phyloP scores from a whole-genome alignment of 2,113 vertebrate genomes.

The Lamprotornis superbus region DNA sequence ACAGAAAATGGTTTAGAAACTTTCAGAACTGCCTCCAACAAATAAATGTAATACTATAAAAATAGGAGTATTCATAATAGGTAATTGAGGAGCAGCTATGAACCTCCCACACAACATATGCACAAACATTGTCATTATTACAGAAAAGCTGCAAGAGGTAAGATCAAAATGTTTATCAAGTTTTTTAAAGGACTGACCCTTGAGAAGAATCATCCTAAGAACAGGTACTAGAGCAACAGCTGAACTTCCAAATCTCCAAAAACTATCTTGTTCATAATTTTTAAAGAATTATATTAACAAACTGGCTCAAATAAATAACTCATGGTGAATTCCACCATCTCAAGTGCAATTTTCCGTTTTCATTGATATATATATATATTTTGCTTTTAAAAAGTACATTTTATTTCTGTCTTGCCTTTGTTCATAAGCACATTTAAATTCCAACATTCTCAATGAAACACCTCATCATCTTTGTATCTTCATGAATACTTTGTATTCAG shows the following conservation, averaged over 20 bases:
- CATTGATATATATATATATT: neutral
- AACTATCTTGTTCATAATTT: neutral
- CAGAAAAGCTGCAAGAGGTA: neutral
- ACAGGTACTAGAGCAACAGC: neutral
- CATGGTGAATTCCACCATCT: neutral
- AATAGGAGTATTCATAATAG: neutral
- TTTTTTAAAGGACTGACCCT: neutral
- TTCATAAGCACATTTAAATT: neutral
- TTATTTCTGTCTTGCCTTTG: neutral
- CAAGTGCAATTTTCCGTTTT: neutral
- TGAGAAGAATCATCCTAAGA: neutral
- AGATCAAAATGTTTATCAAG: neutral
- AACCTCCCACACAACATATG: constrained; percentile 2
- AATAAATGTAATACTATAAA: neutral
- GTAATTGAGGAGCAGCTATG: neutral
- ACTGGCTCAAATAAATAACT: neutral
- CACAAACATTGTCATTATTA: neutral
- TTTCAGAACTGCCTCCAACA: neutral
- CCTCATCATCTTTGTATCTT: neutral
- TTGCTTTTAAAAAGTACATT: neutral
- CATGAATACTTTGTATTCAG: neutral
- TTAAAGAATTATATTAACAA: neutral
- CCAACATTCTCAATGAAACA: neutral
- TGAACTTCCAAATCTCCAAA: neutral
- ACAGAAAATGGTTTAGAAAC: neutral